Evolutionary conservation across 2,888 invertebrate species (phyloP).

Genomic region (Augiades crinisus): DNA sequence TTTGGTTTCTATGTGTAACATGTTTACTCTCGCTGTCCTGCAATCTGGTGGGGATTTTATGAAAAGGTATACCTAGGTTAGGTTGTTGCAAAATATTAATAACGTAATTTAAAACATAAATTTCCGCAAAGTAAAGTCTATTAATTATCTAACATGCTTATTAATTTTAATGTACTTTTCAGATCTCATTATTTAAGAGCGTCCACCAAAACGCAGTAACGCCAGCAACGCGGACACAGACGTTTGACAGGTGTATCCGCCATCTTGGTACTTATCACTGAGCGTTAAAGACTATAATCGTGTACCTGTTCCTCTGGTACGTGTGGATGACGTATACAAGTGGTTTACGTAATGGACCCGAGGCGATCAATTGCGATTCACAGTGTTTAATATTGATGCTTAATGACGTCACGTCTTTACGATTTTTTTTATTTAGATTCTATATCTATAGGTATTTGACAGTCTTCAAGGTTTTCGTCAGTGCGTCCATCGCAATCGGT

Average conservation of each 20-base stretch:
- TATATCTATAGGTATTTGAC: no score
- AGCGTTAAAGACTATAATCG: neutral
- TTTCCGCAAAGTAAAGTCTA: neutral
- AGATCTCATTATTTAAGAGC: slow-evolving; percentile 54
- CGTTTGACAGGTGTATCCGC: neutral
- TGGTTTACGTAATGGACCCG: neutral
- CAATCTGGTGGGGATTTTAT: no score
- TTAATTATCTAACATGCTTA: neutral
- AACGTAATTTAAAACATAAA: neutral
- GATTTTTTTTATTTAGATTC: no score
- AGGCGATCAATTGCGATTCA: neutral
- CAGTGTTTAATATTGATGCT: neutral
- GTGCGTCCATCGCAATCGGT: neutral
- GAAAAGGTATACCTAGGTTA: no score
- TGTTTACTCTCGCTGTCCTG: no score
- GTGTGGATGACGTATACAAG: no score
- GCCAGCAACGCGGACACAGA: slow-evolving; percentile 14
- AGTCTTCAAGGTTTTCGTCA: neutral
- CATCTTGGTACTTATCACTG: neutral
- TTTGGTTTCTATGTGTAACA: no score
- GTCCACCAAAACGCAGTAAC: slow-evolving; percentile 57
- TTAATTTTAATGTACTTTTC: no score
- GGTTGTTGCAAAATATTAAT: no score
- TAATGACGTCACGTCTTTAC: no score
- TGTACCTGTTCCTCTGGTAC: neutral